Evolutionary conservation across 92 coral and sea anemone genomes (phyloP).

Genomic region (Scolanthus callimorphus): DNA sequence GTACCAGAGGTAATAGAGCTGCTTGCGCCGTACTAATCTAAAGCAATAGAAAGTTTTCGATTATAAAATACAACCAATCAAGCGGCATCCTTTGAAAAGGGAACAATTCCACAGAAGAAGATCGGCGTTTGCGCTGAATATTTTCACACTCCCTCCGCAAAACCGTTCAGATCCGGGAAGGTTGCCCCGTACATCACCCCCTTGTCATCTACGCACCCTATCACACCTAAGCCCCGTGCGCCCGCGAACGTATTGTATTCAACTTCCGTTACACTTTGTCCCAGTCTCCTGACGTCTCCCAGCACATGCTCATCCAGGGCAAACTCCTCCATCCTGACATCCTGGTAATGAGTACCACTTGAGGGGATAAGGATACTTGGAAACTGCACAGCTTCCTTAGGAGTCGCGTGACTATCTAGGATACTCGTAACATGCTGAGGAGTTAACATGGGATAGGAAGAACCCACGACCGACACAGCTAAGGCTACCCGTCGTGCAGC

Average conservation of each 20-base stretch:
- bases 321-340: slow-evolving; percentile 67
- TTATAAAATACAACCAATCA: too few relatives aligned
- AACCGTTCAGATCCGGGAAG: slow-evolving; percentile 61
- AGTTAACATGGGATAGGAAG: slow-evolving; percentile 54
- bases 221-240: slow-evolving; percentile 73
- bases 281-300: slow-evolving; percentile 55
- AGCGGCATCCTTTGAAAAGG: too few relatives aligned
- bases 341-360: slow-evolving; percentile 51
- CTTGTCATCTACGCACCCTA: slow-evolving; percentile 54
- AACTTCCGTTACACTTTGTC: slow-evolving; percentile 72
- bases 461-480: slow-evolving; percentile 83
- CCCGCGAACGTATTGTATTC: slow-evolving; percentile 38
- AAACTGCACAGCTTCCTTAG: slow-evolving; percentile 75
- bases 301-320: slow-evolving; percentile 54
- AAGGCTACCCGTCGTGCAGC: slow-evolving; percentile 41
- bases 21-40: too few relatives aligned
- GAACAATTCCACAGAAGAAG: too few relatives aligned
- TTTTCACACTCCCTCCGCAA: slow-evolving; percentile 74
- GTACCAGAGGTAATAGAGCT: too few relatives aligned
- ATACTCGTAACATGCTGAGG: slow-evolving; percentile 66
- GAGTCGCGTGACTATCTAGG: slow-evolving; percentile 65
- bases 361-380: slow-evolving; percentile 66
- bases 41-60: too few relatives aligned
- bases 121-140: too few relatives aligned
- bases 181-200: slow-evolving; percentile 68